These are phyloP conservation scores for Hoplias malabaricus DNA, from an alignment of 2,113 vertebrate species.

Conservation along the genomic window DNA sequence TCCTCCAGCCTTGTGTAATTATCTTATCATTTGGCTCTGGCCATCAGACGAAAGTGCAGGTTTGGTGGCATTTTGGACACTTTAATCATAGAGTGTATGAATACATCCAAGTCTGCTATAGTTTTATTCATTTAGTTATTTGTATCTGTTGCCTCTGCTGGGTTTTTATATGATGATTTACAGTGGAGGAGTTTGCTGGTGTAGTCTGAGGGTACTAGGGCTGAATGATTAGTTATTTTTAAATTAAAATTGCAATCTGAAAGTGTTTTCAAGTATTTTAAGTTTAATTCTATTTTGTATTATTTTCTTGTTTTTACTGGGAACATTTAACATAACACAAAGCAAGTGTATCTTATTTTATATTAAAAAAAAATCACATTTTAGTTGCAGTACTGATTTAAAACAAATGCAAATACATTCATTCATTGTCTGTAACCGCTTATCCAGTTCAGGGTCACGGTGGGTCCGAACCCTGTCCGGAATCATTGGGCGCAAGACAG, in stretches of 20 bases:
- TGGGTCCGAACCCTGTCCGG: too few species aligned
- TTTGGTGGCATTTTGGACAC: slow-evolving; percentile 18
- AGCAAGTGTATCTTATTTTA: too few species aligned
- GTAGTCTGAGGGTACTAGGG: neutral
- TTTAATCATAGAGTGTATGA: slow-evolving; percentile 19
- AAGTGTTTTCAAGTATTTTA: neutral
- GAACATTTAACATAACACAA: too few species aligned
- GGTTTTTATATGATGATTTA: neutral
- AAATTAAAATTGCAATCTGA: neutral
- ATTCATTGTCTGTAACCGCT: too few species aligned
- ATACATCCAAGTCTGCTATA: neutral
- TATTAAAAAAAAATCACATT: too few species aligned
- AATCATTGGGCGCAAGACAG: too few species aligned
- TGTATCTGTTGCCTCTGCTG: neutral
- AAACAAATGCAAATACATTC: too few species aligned
- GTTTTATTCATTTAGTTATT: neutral
- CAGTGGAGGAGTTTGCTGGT: neutral
- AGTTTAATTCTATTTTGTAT: neutral
- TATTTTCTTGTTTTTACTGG: too few species aligned
- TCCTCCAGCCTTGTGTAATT: slow-evolving; percentile 36
- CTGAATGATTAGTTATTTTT: neutral
- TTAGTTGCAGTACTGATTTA: too few species aligned
- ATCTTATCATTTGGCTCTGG: slow-evolving; percentile 28
- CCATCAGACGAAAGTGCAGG: neutral
- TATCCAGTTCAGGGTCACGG: too few species aligned